Percentiles rank a stretch among this genome's conserved stretches.
phyloP scores from a whole-genome alignment of 1,140 invertebrate species.

The Hetaerina americana region DNA sequence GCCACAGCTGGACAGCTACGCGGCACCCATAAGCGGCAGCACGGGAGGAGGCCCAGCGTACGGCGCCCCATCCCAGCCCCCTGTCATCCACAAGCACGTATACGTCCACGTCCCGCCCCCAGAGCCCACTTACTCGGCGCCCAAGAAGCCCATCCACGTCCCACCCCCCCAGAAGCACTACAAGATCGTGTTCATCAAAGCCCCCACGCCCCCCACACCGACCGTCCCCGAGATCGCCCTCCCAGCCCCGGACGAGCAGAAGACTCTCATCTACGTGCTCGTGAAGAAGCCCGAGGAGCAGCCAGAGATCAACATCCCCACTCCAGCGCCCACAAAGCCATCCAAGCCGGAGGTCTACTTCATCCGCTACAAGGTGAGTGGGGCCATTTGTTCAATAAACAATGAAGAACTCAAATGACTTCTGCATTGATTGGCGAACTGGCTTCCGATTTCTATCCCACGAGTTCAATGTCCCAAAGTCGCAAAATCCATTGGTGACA shows the following conservation, averaged over 20 bases:
- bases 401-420: no score
- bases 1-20: conserved; percentile 6
- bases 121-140: conserved; percentile 56
- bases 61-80: conserved; percentile 53
- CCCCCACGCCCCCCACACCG: conserved; percentile 62
- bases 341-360: conserved; percentile 79
- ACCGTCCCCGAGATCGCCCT: conserved; percentile 57
- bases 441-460: no score
- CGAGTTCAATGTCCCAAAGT: no score
- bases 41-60: conserved; percentile 34
- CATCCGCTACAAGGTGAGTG: conserved; percentile 62
- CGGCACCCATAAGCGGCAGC: conserved; percentile 5
- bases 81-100: conserved; percentile 71
- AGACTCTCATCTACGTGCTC: conserved; percentile 77
- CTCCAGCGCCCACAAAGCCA: conserved; percentile 62
- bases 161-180: conserved; percentile 74
- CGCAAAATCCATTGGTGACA: no score
- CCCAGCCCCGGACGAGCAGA: conserved; percentile 66
- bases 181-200: conserved; percentile 82
- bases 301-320: conserved; percentile 61
- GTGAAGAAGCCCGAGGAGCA: conserved; percentile 76
- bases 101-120: conserved; percentile 76
- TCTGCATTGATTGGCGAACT: no score
- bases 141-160: conserved; percentile 35
- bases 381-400: no score